phyloP scores from a whole-genome alignment of 2,888 invertebrate genomes.

The Tachina lurida region DNA sequence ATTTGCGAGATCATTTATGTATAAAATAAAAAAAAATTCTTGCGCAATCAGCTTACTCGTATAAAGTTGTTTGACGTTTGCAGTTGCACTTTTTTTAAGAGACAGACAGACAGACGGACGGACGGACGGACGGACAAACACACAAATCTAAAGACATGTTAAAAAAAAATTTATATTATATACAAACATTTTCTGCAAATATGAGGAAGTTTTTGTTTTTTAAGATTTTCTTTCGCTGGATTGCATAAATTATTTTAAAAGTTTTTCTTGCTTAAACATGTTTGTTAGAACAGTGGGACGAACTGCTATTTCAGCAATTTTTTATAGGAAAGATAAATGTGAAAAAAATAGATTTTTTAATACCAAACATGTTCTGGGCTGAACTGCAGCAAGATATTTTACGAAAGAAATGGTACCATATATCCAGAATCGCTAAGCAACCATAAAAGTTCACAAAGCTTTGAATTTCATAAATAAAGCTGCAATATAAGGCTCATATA shows the following conservation, averaged over 20 bases:
- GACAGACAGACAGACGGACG: not conserved
- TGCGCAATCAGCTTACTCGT: constrained; percentile 37
- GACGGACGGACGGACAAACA: not conserved
- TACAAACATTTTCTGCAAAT: constrained; percentile 19
- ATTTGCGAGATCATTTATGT: constrained; percentile 69
- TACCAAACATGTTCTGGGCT: too few relatives aligned
- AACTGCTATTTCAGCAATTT: too few relatives aligned
- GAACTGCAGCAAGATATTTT: too few relatives aligned
- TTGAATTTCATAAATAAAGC: too few relatives aligned
- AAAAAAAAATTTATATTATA: not conserved
- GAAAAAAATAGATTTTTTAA: too few relatives aligned
- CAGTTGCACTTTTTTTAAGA: not conserved
- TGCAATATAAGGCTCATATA: too few relatives aligned
- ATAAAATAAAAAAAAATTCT: constrained; percentile 39
- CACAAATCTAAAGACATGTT: not conserved
- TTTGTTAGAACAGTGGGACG: not conserved
- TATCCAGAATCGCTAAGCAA: too few relatives aligned
- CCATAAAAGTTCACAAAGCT: too few relatives aligned
- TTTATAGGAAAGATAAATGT: too few relatives aligned
- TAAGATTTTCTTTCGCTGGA: not conserved
- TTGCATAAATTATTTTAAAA: constrained; percentile 14
- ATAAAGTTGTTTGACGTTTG: constrained; percentile 10
- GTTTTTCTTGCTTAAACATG: not conserved
- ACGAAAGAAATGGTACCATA: too few relatives aligned
- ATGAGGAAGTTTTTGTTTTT: constrained; percentile 22